Evolutionary conservation across 2,113 vertebrate genomes (phyloP).

Genomic region (Ophthalmolycus amberensis): DNA sequence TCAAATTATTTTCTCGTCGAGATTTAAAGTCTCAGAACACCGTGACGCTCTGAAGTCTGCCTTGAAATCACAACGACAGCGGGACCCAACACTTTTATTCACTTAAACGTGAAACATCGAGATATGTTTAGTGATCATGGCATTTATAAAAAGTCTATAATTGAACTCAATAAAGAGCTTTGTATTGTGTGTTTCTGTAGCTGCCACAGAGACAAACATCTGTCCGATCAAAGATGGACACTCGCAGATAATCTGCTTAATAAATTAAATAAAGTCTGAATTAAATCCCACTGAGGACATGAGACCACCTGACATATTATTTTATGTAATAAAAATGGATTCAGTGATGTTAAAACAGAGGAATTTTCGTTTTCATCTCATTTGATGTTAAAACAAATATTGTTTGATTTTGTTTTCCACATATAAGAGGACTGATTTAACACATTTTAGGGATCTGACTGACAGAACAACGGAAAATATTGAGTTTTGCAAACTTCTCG

Average conservation of each 20-base stretch:
- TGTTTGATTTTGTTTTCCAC: not conserved
- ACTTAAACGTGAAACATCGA: not conserved
- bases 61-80: not conserved
- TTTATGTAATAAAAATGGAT: slow-evolving; percentile 11
- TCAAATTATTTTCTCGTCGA: not conserved
- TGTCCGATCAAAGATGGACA: not conserved
- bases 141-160: not conserved
- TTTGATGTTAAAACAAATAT: not conserved
- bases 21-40: not conserved
- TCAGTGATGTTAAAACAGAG: not conserved
- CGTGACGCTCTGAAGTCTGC: not conserved
- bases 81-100: not conserved
- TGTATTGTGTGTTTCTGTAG: not conserved
- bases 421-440: not conserved
- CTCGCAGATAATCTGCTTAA: not conserved
- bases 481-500: not conserved
- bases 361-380: slow-evolving; percentile 30
- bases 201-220: not conserved
- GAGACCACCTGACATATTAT: slow-evolving; percentile 3
- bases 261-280: not conserved
- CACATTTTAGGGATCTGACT: not conserved
- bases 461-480: not conserved
- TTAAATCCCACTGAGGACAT: not conserved
- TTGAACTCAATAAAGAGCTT: not conserved
- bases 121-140: not conserved